Evolutionary conservation across 1,140 invertebrate genomes (phyloP), one percentile per base, ranked within the genome.

Genomic region (Cryptotermes secundus): DNA sequence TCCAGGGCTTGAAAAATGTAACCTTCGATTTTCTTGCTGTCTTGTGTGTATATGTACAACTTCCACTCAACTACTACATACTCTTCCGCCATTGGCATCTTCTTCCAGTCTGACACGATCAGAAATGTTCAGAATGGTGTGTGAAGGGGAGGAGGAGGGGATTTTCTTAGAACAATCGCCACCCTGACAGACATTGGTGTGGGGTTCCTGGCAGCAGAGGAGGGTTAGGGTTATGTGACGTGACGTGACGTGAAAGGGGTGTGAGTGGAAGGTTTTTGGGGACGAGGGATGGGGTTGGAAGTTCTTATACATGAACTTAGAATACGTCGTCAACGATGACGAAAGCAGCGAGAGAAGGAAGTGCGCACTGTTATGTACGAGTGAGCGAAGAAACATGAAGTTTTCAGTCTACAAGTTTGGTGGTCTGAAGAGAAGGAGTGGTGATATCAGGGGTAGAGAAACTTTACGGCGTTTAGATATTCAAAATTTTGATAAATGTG

Each of bases 81-180:
- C 31, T 72, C 59, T 72, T 72, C 59, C 59, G 31, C 26, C n/a
- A 72, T 31, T 16, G 59, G 59, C 59, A 72, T 72, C 59, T 26
- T 72, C n/a, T 72, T 72, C 59, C 2, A 72, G 59, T 72, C 31
- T 72, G 59, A 72, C 59, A 72, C 59, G 59, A 72, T 72, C 59
- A 72, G 59, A 72, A 72, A 72, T 72, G 59, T 72, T 72, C 59
- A 31, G 59, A 31, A 72, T 72, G 59, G 59, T 72, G 59, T 72
- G 59, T 72, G 59, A 72, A 26, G 59, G 59, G n/a, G 1, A 14
- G n/a, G 53, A 16, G 26, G 26, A 14, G 26, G 59, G 59, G 59
- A 72, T 72, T 72, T 72, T 72, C 59, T 72, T 72, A 72, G 59
- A 72, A 72, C 59, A 72, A 72, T 72, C 59, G 59, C 26, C 59